Percentiles rank a stretch among this genome's conserved stretches.
Evolutionary conservation across 2,113 vertebrate species (phyloP).

Genomic region (Struthidea cinerea): DNA sequence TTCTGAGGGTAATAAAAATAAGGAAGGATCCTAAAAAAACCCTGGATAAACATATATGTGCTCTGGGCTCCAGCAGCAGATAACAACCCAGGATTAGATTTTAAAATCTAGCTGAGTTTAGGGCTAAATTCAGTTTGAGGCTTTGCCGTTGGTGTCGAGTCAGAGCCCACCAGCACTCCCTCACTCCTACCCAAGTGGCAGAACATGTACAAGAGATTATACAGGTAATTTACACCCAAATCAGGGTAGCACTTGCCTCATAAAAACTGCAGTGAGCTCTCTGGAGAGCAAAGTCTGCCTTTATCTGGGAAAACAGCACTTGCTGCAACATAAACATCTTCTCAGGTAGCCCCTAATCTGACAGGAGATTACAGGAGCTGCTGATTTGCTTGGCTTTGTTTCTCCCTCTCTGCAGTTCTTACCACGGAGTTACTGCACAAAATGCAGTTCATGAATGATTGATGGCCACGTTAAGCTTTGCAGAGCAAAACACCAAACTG

Average conservation of each 20-base stretch:
- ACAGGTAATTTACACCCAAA: not conserved
- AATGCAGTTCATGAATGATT: not conserved
- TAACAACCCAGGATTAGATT: not conserved
- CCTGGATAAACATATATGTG: not conserved
- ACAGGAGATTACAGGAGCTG: not conserved
- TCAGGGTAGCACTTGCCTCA: not conserved
- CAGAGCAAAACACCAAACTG: not conserved
- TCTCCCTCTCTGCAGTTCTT: not conserved
- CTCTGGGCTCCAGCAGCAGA: not conserved
- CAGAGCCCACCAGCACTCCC: not conserved
- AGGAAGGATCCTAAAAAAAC: not conserved
- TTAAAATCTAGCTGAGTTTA: not conserved
- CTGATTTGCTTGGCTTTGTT: not conserved
- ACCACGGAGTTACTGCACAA: not conserved
- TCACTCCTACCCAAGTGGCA: not conserved
- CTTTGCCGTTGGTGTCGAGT: not conserved
- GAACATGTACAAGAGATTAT: not conserved
- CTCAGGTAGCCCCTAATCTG: not conserved
- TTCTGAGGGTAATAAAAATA: not conserved
- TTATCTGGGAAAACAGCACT: not conserved
- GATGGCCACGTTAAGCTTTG: not conserved
- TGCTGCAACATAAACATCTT: not conserved
- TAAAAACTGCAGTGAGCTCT: not conserved
- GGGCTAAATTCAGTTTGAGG: not conserved
- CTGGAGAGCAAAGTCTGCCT: not conserved